Base-by-base conservation (phyloP, 2,888 invertebrate species). In the Polydrusus cervinus region DNA sequence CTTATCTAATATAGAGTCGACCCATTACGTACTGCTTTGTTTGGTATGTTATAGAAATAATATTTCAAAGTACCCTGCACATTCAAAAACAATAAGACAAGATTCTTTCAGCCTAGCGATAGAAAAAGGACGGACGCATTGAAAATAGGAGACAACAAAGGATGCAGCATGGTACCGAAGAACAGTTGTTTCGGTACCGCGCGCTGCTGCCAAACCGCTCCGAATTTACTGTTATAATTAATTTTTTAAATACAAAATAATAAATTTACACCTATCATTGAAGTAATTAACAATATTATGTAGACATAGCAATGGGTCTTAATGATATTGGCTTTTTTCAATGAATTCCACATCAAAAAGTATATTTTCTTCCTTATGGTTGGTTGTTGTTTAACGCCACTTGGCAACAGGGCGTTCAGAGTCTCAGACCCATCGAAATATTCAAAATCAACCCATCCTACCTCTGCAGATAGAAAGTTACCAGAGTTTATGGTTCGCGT, bases 401-500 rank as follows among this genome's bases (percentile, higher is more conserved):
- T 9, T 74, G 68, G 74, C 74, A 74, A 68, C 74, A 10, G n/a
- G 10, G 72, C 65, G 34, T 8, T 8, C 34, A 10, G 34, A 10
- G 34, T 34, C n/a, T 55, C 68, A 74, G 57, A 47, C 68, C 74
- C 68, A 74, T 67, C 61, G 68, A 74, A 74, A 74, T 73, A 74
- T 74, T 74, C 25, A 62, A 74, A 72, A 67, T 67, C 74, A 53
- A 64, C 62, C 74, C 74, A 68, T 68, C 68, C 62, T 73, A 25
- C 73, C 61, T 73, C 73, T 64, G 62, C 62, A 74, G 74, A 74
- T 74, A 68, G 74, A 74, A 74, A 74, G 74, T 68, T 74, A 73
- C 68, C 68, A 74, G 74, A 67, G 40, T 55, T 72, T 67, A 34
- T 73, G 66, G 72, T 57, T 30, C 30, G 40, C 74, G 6, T 7